Evolutionary conservation across 2,113 vertebrate species (phyloP), one percentile per base, ranked within the genome.

Genomic region (Brachionichthys hirsutus): DNA sequence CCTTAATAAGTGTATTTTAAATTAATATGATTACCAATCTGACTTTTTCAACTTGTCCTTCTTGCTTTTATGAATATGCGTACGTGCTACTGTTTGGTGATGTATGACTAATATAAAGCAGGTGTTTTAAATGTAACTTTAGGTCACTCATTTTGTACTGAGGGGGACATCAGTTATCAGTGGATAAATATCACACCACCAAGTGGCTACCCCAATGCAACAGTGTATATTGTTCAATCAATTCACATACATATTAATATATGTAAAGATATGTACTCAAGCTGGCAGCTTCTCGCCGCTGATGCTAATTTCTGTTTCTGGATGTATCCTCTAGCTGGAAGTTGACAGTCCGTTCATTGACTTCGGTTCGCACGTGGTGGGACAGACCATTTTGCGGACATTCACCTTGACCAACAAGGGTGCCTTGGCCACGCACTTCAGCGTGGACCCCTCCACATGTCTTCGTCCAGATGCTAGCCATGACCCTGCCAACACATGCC

Each of bases 331-430:
- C 47, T 62, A 99, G 97, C 84, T 95, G 77, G 89, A 92, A 48
- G 90, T 98, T 4, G 94, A 98, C 91, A 92, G 87, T 77, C 85
- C 90, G 72, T 82, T 92, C 75, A 72, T 99, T 62, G 91, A 95
- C 82, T 97, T 98, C 15, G 95, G 96, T 60, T 92, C 89, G 56
- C 92, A 93, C 5, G 85, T 95, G 65, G 92, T 98, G 60, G 96
- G 96, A 34, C 92, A 98, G 79, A 94, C 87, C 35, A 79, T 94
- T 67, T 92, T 92, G 77, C 91, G 65, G 82, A 65, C 75, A 61
- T 78, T 99, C 91, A 95, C 78, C 13, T 81, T 99, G 89, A 94
- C 87, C 78, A 99, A 98, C 80, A 61, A 57, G 1, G 97, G 97
- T 12, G 94, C 94, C 53, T 49, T 94, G 82, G 92, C 92, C 77